phyloP scores from a whole-genome alignment of 1,140 invertebrate genomes.

The Leptinotarsa lineolata region DNA sequence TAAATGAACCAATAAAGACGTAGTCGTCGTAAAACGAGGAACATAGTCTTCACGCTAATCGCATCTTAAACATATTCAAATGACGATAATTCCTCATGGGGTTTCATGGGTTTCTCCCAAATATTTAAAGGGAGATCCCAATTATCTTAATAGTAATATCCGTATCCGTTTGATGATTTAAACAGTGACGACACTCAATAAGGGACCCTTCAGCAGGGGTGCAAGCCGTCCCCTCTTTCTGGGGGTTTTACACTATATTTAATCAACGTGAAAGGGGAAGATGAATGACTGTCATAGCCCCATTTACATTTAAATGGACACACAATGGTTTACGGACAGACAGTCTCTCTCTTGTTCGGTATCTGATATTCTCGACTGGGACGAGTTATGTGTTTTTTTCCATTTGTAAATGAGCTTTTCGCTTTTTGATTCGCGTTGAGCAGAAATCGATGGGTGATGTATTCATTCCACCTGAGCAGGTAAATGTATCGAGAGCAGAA shows the following conservation, averaged over 20 bases:
- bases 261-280: conserved; percentile 42
- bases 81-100: conserved; percentile 10
- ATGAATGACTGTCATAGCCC: conserved; percentile 37
- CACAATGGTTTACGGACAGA: conserved; percentile 25
- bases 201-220: conserved; percentile 32
- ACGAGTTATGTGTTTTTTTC: conserved; percentile 8
- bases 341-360: conserved; percentile 3
- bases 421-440: neutral
- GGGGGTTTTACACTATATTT: conserved; percentile 43
- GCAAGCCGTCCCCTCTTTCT: conserved; percentile 32
- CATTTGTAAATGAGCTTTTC: neutral
- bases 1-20: too few species aligned
- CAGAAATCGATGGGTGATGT: too few species aligned
- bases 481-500: too few species aligned
- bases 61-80: conserved; percentile 14
- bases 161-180: conserved; percentile 48
- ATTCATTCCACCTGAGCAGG: too few species aligned
- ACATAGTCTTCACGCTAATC: neutral
- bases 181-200: conserved; percentile 38
- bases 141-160: conserved; percentile 50
- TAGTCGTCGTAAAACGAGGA: too few species aligned
- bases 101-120: conserved; percentile 32
- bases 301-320: conserved; percentile 41
- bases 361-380: conserved; percentile 20
- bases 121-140: conserved; percentile 37